Evolutionary conservation across 2,797 vertebrate species (phyloP).

Genomic region (Steatocranus sp.): DNA sequence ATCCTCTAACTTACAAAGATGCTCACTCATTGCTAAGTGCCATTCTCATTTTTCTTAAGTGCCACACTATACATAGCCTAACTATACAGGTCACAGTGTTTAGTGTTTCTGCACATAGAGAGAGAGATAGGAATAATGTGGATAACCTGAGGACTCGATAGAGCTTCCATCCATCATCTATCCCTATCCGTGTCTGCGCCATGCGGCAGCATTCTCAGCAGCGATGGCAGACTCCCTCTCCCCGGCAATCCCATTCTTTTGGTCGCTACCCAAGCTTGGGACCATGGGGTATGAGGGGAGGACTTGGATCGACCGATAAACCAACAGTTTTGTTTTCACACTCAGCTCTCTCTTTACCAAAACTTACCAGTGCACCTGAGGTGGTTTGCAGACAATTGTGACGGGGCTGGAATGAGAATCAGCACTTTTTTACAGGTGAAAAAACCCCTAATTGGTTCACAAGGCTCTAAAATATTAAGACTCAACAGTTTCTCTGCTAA

Average conservation of each 20-base stretch:
- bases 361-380: not conserved
- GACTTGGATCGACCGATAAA: accelerated
- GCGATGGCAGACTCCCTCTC: not conserved
- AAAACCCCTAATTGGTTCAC: not conserved
- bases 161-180: not conserved
- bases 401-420: not conserved
- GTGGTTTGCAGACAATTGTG: not conserved
- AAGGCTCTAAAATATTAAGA: not conserved
- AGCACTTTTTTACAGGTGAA: not conserved
- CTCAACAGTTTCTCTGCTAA: not conserved
- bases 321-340: not conserved
- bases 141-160: not conserved
- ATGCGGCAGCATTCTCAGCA: not conserved
- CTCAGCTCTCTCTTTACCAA: not conserved
- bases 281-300: not conserved
- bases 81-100: not conserved
- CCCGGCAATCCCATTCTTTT: not conserved
- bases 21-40: not conserved
- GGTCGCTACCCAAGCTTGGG: not conserved
- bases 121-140: not conserved
- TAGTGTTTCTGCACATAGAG: not conserved
- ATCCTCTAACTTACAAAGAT: not conserved
- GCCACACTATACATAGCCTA: not conserved
- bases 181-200: not conserved
- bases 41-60: not conserved